Conservation (phyloP, 2,113 vertebrate species). For the Actinemys pallida region DNA sequence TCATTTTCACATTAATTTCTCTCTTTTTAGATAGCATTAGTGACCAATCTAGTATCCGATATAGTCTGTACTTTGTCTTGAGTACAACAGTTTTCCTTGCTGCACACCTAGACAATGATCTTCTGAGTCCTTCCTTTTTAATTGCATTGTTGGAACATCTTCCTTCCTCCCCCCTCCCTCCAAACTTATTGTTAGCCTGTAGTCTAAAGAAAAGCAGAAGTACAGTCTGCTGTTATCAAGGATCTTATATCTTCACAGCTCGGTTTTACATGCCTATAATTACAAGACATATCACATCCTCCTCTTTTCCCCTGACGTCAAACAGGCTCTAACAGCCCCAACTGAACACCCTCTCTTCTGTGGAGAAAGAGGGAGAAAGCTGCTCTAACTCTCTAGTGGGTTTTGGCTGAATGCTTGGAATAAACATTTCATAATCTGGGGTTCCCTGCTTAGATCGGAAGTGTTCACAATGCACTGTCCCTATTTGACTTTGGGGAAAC, state of each 20-base stretch:
- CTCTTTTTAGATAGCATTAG: not conserved
- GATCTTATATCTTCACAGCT: not conserved
- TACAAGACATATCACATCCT: not conserved
- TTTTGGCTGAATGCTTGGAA: not conserved
- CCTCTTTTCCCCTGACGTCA: not conserved
- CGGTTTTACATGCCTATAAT: not conserved
- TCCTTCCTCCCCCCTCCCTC: not conserved
- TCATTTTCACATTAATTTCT: not conserved
- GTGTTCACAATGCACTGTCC: not conserved
- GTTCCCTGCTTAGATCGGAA: not conserved
- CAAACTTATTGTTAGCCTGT: not conserved
- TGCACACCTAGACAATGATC: not conserved
- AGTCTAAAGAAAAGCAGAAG: not conserved
- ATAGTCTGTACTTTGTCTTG: not conserved
- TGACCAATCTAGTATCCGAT: accelerated
- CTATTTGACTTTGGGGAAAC: not conserved
- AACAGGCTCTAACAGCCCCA: not conserved
- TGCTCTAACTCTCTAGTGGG: accelerated
- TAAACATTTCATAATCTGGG: not conserved
- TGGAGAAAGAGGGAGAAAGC: not conserved
- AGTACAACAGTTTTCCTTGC: not conserved
- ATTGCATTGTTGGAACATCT: not conserved
- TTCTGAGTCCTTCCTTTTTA: not conserved
- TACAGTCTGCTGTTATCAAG: not conserved
- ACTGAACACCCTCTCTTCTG: not conserved